Percentiles rank a stretch among this genome's conserved stretches.
phyloP scores from a whole-genome alignment of 1,140 invertebrate species.

The Tetraneura akinire region DNA sequence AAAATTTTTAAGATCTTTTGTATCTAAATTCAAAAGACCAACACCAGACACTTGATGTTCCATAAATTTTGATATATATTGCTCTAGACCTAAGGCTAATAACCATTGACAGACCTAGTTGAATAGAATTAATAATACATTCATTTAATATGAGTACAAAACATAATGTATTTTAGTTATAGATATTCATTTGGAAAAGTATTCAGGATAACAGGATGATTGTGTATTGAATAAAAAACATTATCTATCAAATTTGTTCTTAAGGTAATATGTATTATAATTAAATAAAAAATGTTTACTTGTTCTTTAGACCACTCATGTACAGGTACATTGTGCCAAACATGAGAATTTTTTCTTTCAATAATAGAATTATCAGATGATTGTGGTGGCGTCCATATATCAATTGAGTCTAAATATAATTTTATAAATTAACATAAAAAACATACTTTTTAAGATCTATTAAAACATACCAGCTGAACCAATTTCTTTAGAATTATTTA shows the following conservation, averaged over 20 bases:
- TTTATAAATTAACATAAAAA: slow-evolving; percentile 19
- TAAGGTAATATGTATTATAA: too few species aligned
- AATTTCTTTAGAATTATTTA: slow-evolving; percentile 52
- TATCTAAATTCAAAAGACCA: slow-evolving; percentile 79
- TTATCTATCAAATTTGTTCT: too few species aligned
- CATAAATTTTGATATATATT: slow-evolving; percentile 80
- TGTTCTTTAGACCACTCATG: slow-evolving; percentile 86
- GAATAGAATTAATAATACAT: background rate
- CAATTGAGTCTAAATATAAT: slow-evolving; percentile 59
- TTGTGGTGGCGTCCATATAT: slow-evolving; percentile 62
- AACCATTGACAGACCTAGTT: slow-evolving; percentile 86
- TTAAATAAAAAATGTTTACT: slow-evolving; percentile 62
- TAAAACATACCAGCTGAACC: slow-evolving; percentile 55
- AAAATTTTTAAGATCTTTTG: slow-evolving; percentile 82
- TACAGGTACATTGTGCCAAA: slow-evolving; percentile 72
- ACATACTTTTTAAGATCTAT: background rate
- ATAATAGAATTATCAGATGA: slow-evolving; percentile 57
- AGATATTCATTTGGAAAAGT: too few species aligned
- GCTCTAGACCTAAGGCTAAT: slow-evolving; percentile 75
- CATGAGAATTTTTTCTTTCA: slow-evolving; percentile 67
- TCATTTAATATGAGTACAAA: background rate
- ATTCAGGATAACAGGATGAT: too few species aligned
- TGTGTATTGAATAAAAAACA: too few species aligned
- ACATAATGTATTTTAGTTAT: too few species aligned
- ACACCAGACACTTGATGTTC: slow-evolving; percentile 82